Base-by-base conservation (phyloP, 2,888 invertebrate species). In the Tenthredo mesomela region DNA sequence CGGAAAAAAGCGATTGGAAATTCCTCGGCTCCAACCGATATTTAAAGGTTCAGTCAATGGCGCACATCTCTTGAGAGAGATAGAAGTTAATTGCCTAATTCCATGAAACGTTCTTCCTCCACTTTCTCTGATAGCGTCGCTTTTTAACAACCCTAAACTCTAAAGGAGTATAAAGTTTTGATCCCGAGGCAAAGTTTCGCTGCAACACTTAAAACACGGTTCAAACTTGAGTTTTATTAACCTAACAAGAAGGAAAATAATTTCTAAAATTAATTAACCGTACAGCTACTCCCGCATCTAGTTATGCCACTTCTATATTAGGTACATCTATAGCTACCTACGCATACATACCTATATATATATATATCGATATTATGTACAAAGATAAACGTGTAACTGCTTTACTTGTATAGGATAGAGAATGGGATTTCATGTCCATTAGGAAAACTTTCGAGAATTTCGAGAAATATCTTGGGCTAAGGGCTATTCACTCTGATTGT, bases 11-110 rank as follows among this genome's bases (percentile, higher is more conserved):
- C 29, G 77, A 54, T 77, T 54, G 50, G 50, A 77, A 77, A 77
- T 77, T 77, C 50, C 71, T 47, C 18, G 33, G 18, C 29, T 54
- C 7, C 33, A 21, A 73, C 50, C 29, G 54, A 50, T 77, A 77
- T 77, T 77, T 77, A 77, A 77, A 54, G 77, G 50, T 77, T 77
- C 33, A 61, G 40, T 58, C 61, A 40, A 43, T 40, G 80, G 58
- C 21, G 40, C 80, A 40, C 25, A 80, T 80, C 80, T 61, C 40
- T 33, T 7, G 78, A 78, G 78, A 78, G 58, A 78, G 58, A 78
- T 78, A 78, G 47, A 78, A 78, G 78, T 78, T 78, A 58, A 78
- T 78, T 58, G 58, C 61, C 58, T 61, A 58, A 78, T 78, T 78
- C 58, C 40, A 33, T 54, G 78, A 58, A 78, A 78, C 78, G 78